These are phyloP conservation scores for Trichosurus vulpecula DNA, from an alignment of 2,797 vertebrate genomes.

Conservation along the genomic window DNA sequence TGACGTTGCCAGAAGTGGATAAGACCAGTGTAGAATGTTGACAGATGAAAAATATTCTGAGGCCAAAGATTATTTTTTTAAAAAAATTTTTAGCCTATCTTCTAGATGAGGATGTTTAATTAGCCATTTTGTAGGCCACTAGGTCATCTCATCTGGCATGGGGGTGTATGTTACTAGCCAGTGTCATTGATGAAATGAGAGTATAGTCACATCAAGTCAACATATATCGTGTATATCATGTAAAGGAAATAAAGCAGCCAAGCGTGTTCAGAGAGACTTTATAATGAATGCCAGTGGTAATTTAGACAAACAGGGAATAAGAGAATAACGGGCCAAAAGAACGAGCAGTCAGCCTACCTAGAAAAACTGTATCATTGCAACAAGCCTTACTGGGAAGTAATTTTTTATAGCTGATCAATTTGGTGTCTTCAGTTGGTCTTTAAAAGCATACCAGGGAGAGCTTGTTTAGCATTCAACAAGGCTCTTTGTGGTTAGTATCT, in stretches of 20 bases:
- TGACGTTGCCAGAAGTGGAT: constrained; percentile 1
- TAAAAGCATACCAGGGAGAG: constrained; percentile 34
- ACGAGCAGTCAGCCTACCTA: background rate
- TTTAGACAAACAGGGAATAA: background rate
- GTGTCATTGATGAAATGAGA: constrained; percentile 27
- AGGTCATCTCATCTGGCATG: constrained; percentile 25
- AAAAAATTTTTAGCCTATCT: constrained; percentile 37
- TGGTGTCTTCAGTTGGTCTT: background rate
- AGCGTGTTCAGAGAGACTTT: background rate
- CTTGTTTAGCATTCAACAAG: constrained; percentile 15
- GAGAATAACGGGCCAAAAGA: background rate
- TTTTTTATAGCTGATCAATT: background rate
- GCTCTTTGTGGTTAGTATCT: constrained; percentile 34
- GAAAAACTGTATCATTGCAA: background rate
- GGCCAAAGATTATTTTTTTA: background rate
- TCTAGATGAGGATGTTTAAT: constrained; percentile 28
- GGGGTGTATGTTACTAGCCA: background rate
- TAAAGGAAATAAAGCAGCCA: background rate
- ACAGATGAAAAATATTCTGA: constrained; percentile 15
- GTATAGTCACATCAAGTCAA: constrained; percentile 34
- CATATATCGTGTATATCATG: background rate
- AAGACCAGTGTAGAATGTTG: background rate
- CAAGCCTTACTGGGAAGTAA: background rate
- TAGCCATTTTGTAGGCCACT: background rate
- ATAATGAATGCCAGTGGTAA: background rate